Conservation (phyloP, 1,140 invertebrate species). For the Paraescarpia echinospica region DNA sequence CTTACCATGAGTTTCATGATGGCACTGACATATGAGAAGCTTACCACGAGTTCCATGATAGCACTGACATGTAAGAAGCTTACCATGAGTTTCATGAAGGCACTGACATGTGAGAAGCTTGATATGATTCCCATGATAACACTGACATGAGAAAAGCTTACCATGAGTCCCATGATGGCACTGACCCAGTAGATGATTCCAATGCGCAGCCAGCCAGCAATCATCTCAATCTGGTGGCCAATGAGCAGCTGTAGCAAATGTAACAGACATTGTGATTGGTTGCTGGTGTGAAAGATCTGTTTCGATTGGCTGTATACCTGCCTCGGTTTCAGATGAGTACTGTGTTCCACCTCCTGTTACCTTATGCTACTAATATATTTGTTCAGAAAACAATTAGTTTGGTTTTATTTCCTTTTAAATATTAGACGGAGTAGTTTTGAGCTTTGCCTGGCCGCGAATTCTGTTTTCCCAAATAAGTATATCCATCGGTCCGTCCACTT, state of each 20-base stretch:
- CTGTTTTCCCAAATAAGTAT: too few species aligned
- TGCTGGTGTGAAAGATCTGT: background rate
- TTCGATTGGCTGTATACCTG: background rate
- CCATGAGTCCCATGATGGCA: conserved; percentile 40
- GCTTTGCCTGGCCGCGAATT: too few species aligned
- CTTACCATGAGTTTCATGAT: background rate
- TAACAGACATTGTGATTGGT: background rate
- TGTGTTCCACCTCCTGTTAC: background rate
- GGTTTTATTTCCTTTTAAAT: background rate
- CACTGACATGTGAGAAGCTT: background rate
- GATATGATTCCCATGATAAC: background rate
- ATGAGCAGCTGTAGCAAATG: conserved; percentile 35
- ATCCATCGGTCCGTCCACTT: too few species aligned
- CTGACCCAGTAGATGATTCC: conserved; percentile 38
- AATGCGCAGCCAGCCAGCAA: conserved; percentile 47
- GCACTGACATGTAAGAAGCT: background rate
- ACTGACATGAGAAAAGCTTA: conserved; percentile 28
- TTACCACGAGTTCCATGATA: background rate
- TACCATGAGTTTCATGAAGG: background rate
- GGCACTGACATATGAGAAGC: background rate
- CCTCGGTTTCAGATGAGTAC: background rate
- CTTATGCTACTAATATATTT: background rate
- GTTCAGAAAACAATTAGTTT: background rate
- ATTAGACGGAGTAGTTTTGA: background rate
- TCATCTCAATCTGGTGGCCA: conserved; percentile 41